Evolutionary conservation across 2,113 vertebrate species (phyloP), one percentile per base, ranked within the genome.

Genomic region (Gambusia holbrooki): DNA sequence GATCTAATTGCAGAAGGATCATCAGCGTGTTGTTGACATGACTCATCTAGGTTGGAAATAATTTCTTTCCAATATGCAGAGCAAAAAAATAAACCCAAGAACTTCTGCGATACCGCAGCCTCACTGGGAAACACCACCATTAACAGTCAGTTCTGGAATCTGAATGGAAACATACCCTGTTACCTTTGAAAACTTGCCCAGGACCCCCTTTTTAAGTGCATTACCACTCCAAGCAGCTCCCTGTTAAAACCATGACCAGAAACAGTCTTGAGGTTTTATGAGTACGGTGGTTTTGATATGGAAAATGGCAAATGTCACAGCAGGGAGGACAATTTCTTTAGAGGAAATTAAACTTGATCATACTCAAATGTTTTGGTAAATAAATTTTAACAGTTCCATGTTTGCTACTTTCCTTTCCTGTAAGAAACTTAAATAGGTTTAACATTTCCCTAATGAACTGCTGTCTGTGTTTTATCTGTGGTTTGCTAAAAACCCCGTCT

Each of bases 21-120:
- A 90, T 97, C 96, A 78, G 96, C 95, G 93, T 86, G 89, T 96
- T 96, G 81, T 94, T 96, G 87, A 96, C 96, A 75, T 93, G 93
- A 83, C 93, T 93, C 19, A 83, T 96, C 95, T 79, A 94, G 95
- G 90, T 94, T 96, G 94, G 97, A 96, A 94, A 97, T 92, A 80
- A 94, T 95, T 90, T 97, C 94, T 93, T 97, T 96, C 92, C 97
- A 95, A 94, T 83, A 84, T 90, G 88, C 90, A 79, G 91, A 73
- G 90, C 68, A 93, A 94, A 92, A 93, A 91, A 86, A 90, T 91
- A 92, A 92, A 37, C 10, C 35, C 81, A 89, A 93, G 86, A 85
- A 76, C 76, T 83, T 81, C 63, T 51, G 84, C 79, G 79, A 80
- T 80, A 74, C 88, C 82, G 75, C 81, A 84, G 79, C 75, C 88